Conservation (phyloP, 2,888 invertebrate species). For the Serripes groenlandicus region DNA sequence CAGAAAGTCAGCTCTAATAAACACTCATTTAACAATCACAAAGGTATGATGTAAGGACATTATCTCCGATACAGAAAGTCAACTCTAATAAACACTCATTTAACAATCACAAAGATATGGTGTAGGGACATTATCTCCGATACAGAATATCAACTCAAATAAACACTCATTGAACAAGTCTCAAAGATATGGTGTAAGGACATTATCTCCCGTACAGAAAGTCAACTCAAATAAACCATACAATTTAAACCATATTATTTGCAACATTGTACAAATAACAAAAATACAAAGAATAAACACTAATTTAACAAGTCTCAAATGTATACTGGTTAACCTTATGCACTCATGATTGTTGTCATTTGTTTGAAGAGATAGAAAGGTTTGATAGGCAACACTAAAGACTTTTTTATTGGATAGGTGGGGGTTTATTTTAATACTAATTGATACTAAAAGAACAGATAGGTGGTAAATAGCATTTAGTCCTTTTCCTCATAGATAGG, state of each 20-base stretch:
- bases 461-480: not conserved
- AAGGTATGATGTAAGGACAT: too few species aligned
- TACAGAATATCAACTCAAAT: constrained; percentile 22
- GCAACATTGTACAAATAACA: too few species aligned
- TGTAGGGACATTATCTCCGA: constrained; percentile 48
- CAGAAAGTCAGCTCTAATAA: too few species aligned
- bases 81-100: not conserved
- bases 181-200: constrained; percentile 16
- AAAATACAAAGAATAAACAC: not conserved
- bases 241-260: too few species aligned
- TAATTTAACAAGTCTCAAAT: too few species aligned
- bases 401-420: too few species aligned
- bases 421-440: too few species aligned
- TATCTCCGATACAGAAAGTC: constrained; percentile 51
- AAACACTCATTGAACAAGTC: not conserved
- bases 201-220: constrained; percentile 52
- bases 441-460: not conserved
- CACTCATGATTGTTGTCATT: too few species aligned
- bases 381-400: too few species aligned
- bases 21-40: too few species aligned
- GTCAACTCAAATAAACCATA: not conserved
- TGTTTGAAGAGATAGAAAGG: too few species aligned
- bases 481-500: not conserved
- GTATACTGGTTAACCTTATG: too few species aligned
- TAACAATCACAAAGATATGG: constrained; percentile 7